phyloP scores from a whole-genome alignment of 1,140 invertebrate species.

The Aphidius ervi region DNA sequence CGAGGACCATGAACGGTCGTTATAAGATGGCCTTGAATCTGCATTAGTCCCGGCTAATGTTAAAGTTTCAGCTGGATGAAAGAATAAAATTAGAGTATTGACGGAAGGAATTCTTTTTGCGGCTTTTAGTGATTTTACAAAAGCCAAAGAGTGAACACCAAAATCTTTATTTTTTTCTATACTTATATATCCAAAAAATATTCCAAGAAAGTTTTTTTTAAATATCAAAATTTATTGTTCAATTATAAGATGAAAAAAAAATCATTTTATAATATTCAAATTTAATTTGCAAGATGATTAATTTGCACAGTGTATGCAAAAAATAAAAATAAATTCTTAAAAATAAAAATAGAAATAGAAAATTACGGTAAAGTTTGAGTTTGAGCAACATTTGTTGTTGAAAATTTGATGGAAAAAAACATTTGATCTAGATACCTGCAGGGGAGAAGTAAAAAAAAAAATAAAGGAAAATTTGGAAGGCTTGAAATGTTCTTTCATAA shows the following conservation, averaged over 20 bases:
- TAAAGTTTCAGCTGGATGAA: constrained; percentile 8
- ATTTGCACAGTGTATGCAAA: not conserved
- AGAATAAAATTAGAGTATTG: constrained; percentile 52
- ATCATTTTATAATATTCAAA: no score
- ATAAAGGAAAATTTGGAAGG: not conserved
- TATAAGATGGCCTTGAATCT: constrained; percentile 42
- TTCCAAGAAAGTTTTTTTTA: not conserved
- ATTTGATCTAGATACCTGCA: no score
- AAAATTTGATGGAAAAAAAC: no score
- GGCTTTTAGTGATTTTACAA: constrained; percentile 15
- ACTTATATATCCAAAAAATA: not conserved
- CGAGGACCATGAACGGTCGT: constrained; percentile 17
- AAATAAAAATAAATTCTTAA: not conserved
- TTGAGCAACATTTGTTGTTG: no score
- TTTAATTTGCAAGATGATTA: no score
- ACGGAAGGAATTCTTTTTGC: constrained; percentile 42
- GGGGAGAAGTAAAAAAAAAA: not conserved
- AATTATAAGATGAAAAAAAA: no score
- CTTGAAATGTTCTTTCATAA: constrained; percentile 14
- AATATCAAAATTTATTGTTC: no score
- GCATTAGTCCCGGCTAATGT: constrained; percentile 38
- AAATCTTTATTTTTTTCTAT: not conserved
- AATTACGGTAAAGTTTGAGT: no score
- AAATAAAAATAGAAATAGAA: no score
- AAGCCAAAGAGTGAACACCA: constrained; percentile 5